These are phyloP conservation scores for Pristionchus exspectatus DNA, from an alignment of 2,888 invertebrate genomes.

Conservation along the genomic window DNA sequence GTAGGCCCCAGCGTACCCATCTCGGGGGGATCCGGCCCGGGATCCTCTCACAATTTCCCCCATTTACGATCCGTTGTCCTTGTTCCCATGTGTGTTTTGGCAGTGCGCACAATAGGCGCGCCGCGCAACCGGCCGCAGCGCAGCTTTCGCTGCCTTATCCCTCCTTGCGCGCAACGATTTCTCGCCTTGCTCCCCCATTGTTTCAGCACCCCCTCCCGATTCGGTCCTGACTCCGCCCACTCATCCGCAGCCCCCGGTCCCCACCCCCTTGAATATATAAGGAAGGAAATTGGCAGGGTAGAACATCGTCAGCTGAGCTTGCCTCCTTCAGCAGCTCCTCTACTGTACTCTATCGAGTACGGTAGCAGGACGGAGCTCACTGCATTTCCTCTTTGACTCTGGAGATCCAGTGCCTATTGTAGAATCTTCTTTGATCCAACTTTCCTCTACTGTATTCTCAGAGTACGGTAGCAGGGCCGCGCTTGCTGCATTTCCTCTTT, in stretches of 20 bases:
- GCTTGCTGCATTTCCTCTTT: background rate
- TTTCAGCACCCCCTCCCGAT: background rate
- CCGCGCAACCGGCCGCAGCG: background rate
- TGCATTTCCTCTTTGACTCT: no score
- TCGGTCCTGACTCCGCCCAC: background rate
- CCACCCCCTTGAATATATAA: background rate
- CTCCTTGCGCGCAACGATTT: background rate
- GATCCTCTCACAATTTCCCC: background rate
- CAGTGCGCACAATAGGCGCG: background rate
- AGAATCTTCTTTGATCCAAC: background rate
- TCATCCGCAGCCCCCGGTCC: background rate
- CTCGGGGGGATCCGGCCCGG: background rate
- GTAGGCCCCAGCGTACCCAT: background rate
- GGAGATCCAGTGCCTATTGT: background rate
- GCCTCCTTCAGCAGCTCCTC: background rate
- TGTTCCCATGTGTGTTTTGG: conserved; percentile 28
- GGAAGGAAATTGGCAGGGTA: background rate
- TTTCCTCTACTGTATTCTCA: no score
- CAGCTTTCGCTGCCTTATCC: background rate
- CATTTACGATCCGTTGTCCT: background rate
- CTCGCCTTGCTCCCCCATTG: background rate
- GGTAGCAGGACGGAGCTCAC: no score
- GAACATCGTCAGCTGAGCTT: background rate
- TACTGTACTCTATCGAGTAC: background rate
- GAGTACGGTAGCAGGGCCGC: background rate